Conservation (phyloP, 2,797 vertebrate genomes). For the Allobates femoralis region DNA sequence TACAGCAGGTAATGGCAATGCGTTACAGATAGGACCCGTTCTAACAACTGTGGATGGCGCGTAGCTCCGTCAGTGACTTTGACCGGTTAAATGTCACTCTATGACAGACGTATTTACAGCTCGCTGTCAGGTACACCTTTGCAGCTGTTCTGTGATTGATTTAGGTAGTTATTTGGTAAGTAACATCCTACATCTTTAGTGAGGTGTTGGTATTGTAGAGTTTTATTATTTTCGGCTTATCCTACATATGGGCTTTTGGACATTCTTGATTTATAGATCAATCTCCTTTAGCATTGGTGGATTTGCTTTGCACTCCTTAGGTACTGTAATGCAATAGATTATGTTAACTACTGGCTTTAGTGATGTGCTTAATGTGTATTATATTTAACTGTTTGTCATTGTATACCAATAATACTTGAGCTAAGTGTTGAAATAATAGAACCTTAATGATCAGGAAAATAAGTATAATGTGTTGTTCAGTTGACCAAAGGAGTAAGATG, state of each 20-base stretch:
- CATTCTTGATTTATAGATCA: not conserved
- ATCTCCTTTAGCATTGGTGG: not conserved
- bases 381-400: not conserved
- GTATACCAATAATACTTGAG: not conserved
- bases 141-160: not conserved
- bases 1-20: too few species aligned
- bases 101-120: too few species aligned
- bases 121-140: too few species aligned
- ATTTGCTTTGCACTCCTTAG: not conserved
- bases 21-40: too few species aligned
- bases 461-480: not conserved
- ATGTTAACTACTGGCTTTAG: not conserved
- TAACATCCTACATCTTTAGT: not conserved
- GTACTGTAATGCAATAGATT: not conserved
- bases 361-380: not conserved
- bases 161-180: not conserved
- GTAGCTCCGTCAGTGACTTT: too few species aligned
- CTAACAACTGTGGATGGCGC: too few species aligned
- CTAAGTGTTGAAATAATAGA: not conserved
- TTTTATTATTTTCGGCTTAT: not conserved
- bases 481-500: constrained; percentile 6
- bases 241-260: not conserved
- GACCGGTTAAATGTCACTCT: too few species aligned
- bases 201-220: not conserved
- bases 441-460: not conserved